A percentile compares a stretch with the other conserved stretches of the same genome.
phyloP scores from a whole-genome alignment of 2,797 vertebrate genomes.

The Antrozous pallidus region DNA sequence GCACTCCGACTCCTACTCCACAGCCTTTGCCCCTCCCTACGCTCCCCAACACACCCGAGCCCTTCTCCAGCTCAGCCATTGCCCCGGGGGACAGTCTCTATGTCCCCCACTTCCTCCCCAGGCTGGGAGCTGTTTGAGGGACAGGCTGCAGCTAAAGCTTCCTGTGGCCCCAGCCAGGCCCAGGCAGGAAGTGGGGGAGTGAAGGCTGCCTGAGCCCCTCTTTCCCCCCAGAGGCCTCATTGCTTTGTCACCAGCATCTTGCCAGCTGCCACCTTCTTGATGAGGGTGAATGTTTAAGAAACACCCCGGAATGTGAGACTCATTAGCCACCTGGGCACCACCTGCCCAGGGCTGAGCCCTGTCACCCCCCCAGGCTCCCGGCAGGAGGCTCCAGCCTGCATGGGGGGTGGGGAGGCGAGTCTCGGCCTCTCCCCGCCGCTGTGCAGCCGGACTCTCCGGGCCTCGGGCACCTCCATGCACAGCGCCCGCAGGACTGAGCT shows the following conservation, averaged over 20 bases:
- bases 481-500: not conserved
- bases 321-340: not conserved
- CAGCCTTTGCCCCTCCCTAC: not conserved
- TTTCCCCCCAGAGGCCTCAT: not conserved
- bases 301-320: not conserved
- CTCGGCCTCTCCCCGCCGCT: not conserved
- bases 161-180: rapidly evolving
- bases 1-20: not conserved
- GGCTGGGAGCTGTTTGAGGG: not conserved
- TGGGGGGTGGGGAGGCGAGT: rapidly evolving
- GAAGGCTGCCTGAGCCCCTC: not conserved
- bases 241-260: not conserved
- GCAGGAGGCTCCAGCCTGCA: not conserved
- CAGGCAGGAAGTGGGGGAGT: not conserved
- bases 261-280: not conserved
- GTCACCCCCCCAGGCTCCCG: not conserved
- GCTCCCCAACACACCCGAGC: too few relatives aligned
- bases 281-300: not conserved
- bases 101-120: not conserved
- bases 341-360: not conserved
- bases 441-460: not conserved
- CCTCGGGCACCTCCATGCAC: not conserved
- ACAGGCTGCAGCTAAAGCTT: not conserved
- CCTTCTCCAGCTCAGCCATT: too few relatives aligned
- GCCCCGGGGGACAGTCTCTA: rapidly evolving